phyloP scores from a whole-genome alignment of 2,888 invertebrate species.

The Abrostola triplasia region DNA sequence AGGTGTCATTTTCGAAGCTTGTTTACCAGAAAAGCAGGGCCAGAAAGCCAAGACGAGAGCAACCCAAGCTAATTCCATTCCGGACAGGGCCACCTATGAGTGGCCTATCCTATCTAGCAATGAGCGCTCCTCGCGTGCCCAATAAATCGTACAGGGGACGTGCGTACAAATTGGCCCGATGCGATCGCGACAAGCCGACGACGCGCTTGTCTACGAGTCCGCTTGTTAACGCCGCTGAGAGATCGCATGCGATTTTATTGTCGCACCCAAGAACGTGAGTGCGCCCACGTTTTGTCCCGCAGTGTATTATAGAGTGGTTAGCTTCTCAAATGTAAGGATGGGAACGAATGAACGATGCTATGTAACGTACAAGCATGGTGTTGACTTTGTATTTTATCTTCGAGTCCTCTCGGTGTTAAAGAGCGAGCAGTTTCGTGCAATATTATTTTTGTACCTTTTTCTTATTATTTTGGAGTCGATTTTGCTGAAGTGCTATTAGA shows the following conservation, averaged over 20 bases:
- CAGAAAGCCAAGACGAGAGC: too few relatives aligned
- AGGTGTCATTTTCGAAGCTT: too few relatives aligned
- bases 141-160: slow-evolving; percentile 81
- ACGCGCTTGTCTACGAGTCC: slow-evolving; percentile 68
- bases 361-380: slow-evolving; percentile 4
- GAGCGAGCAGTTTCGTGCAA: too few relatives aligned
- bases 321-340: slow-evolving; percentile 13
- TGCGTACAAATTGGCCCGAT: slow-evolving; percentile 85
- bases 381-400: slow-evolving; percentile 15
- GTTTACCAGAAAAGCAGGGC: too few relatives aligned
- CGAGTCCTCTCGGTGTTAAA: background rate
- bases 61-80: slow-evolving; percentile 19
- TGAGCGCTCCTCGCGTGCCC: slow-evolving; percentile 76
- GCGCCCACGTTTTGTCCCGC: slow-evolving; percentile 66
- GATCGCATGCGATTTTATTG: slow-evolving; percentile 71
- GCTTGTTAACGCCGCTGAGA: slow-evolving; percentile 77
- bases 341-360: background rate
- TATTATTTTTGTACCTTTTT: too few relatives aligned
- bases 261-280: slow-evolving; percentile 66
- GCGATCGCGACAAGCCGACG: slow-evolving; percentile 62
- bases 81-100: slow-evolving; percentile 71
- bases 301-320: slow-evolving; percentile 50
- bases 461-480: too few relatives aligned
- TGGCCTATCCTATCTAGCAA: slow-evolving; percentile 50
- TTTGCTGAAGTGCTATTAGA: too few relatives aligned